A percentile compares a stretch with the other conserved stretches of the same genome.
These are phyloP conservation scores for Lamprotornis superbus DNA, from an alignment of 2,113 vertebrate genomes.

Conservation along the genomic window DNA sequence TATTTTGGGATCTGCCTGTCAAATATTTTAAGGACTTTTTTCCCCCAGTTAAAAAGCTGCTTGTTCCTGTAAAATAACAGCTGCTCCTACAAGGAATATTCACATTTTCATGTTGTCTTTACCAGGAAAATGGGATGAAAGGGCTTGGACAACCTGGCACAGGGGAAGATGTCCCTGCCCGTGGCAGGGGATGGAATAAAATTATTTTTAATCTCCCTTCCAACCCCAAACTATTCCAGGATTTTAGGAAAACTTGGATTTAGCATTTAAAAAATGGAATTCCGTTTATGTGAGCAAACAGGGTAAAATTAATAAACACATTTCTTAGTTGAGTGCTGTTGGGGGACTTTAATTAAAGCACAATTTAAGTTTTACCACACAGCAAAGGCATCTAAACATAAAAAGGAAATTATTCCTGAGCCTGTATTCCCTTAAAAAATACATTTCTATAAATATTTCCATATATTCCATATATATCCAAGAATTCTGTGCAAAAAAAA, in stretches of 20 bases:
- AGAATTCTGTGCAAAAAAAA: not conserved
- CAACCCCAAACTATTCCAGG: not conserved
- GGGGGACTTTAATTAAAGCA: not conserved
- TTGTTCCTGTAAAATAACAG: not conserved
- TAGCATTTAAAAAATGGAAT: not conserved
- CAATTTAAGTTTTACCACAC: not conserved
- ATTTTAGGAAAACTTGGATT: not conserved
- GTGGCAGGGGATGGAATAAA: not conserved
- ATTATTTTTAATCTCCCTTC: not conserved
- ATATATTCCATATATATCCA: not conserved
- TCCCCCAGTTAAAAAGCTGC: not conserved
- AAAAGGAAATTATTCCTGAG: not conserved
- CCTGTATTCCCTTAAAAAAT: not conserved
- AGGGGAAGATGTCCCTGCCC: not conserved
- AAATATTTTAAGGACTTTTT: not conserved
- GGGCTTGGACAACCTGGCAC: not conserved
- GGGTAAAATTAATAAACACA: not conserved
- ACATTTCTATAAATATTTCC: not conserved
- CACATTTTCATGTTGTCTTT: not conserved
- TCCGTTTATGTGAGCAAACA: not conserved
- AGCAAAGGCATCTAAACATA: not conserved
- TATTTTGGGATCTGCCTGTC: not conserved
- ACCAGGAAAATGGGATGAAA: not conserved
- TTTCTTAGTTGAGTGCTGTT: not conserved
- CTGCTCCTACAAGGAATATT: not conserved